A percentile compares a stretch with the other conserved stretches of the same genome.
phyloP scores from a whole-genome alignment of 2,888 invertebrate species.

The Megastigmus dorsalis region DNA sequence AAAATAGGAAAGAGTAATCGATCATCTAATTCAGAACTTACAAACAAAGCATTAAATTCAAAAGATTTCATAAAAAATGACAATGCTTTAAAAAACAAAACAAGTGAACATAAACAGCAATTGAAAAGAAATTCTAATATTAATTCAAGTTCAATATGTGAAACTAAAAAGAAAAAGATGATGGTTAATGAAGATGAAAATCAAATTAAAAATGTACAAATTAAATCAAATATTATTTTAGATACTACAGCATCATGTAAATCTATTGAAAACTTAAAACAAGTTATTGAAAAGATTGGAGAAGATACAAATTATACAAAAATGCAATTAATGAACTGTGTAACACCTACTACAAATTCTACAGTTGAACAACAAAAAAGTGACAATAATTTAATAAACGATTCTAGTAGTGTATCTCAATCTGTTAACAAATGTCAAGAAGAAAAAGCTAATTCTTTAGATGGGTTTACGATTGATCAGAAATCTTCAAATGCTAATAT shows the following conservation, averaged over 20 bases:
- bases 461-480: conserved; percentile 12
- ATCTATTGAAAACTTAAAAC: conserved; percentile 66
- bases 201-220: conserved; percentile 47
- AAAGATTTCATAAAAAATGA: conserved; percentile 32
- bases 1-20: conserved; percentile 55
- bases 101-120: conserved; percentile 53
- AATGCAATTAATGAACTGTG: neutral
- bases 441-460: conserved; percentile 11
- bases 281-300: conserved; percentile 66
- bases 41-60: conserved; percentile 31
- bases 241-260: conserved; percentile 64
- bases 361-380: conserved; percentile 6
- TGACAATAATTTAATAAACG: conserved; percentile 32
- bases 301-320: conserved; percentile 54
- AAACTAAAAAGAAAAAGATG: conserved; percentile 60
- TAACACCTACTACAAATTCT: neutral
- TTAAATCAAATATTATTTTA: conserved; percentile 28
- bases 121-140: conserved; percentile 55
- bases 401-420: conserved; percentile 6
- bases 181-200: conserved; percentile 54
- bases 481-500: conserved; percentile 7
- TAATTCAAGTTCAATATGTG: conserved; percentile 35
- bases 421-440: neutral
- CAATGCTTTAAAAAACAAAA: conserved; percentile 17
- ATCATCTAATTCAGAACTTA: conserved; percentile 25